Evolutionary conservation across 92 coral and sea anemone genomes (phyloP).

Genomic region (Desmophyllum pertusum): DNA sequence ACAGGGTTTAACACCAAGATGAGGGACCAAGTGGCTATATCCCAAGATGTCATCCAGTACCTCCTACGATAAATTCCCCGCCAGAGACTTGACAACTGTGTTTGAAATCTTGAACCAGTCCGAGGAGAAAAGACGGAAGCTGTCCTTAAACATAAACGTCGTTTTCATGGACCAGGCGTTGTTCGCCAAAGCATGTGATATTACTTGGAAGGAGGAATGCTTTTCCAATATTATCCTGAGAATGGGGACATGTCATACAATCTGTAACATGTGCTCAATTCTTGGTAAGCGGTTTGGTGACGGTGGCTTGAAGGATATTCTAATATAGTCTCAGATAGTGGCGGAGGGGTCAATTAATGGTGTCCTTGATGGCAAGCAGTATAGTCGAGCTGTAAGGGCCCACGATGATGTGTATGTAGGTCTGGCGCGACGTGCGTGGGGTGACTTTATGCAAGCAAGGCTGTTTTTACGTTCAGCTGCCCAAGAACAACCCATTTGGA

Average conservation of each 20-base stretch:
- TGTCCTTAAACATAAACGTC: neutral
- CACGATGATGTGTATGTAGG: no score
- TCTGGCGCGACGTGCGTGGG: no score
- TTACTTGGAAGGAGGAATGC: constrained; percentile 32
- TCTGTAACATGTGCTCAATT: constrained; percentile 26
- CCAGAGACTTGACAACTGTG: constrained; percentile 50
- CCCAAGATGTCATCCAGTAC: constrained; percentile 44
- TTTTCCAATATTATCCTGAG: constrained; percentile 35
- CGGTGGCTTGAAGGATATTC: constrained; percentile 45
- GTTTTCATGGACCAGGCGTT: constrained; percentile 56
- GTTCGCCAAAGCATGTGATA: constrained; percentile 47
- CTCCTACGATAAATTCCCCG: constrained; percentile 64
- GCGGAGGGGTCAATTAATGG: constrained; percentile 54
- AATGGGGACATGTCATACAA: constrained; percentile 49
- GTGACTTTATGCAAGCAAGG: no score
- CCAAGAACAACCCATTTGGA: no score
- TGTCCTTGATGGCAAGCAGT: constrained; percentile 49
- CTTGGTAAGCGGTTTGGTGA: constrained; percentile 55
- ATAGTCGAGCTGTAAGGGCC: no score
- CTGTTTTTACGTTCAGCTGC: no score
- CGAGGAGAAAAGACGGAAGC: constrained; percentile 35
- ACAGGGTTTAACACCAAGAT: constrained; percentile 37
- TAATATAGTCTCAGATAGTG: constrained; percentile 40
- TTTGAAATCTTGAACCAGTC: constrained; percentile 39
- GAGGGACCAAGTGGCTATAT: constrained; percentile 1